Percentiles rank a stretch among this genome's conserved stretches.
Conservation (phyloP, 2,113 vertebrate genomes). For the Anser brachyrhynchus region DNA sequence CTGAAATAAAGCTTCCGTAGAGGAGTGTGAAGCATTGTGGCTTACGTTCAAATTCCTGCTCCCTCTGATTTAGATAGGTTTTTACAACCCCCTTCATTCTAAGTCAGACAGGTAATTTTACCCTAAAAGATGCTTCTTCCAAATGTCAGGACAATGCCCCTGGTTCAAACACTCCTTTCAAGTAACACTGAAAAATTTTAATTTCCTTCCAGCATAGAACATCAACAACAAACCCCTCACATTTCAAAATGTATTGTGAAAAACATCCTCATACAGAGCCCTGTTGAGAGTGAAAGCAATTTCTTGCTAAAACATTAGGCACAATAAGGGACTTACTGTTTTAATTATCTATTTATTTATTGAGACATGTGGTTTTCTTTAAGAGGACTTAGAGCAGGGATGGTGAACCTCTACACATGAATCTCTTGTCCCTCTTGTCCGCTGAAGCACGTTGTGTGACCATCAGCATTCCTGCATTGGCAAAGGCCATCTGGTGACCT, state of each 20-base stretch:
- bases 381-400: not conserved
- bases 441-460: not conserved
- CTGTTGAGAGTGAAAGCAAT: not conserved
- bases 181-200: not conserved
- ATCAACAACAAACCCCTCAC: not conserved
- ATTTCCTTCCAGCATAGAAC: not conserved
- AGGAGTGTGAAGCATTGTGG: not conserved
- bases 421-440: too few species aligned
- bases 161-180: not conserved
- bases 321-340: not conserved
- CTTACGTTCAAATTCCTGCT: not conserved
- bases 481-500: not conserved
- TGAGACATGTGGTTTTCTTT: not conserved
- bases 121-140: not conserved
- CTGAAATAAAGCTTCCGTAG: not conserved
- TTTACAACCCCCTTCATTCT: not conserved
- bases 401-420: not conserved
- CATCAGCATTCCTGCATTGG: not conserved
- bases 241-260: not conserved
- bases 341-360: not conserved
- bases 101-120: not conserved
- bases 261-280: not conserved
- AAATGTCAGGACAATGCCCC: not conserved
- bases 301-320: not conserved
- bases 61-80: not conserved